Conservation (phyloP, 2,888 invertebrate species). For the Silvanus unidentatus region DNA sequence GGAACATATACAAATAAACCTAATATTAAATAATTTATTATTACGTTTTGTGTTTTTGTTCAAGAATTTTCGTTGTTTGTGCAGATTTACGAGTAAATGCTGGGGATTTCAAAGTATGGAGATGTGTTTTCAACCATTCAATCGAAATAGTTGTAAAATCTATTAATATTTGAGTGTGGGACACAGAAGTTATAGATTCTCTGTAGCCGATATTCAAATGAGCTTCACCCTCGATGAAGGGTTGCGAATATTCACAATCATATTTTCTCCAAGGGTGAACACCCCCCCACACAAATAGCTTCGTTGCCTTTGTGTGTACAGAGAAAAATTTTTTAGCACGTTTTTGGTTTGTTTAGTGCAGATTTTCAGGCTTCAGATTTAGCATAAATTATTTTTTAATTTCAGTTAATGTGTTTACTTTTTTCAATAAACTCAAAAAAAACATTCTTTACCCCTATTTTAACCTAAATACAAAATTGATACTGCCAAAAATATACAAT, state of each 20-base stretch:
- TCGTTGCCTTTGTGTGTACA: constrained; percentile 33
- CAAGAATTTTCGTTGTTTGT: no score
- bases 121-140: no score
- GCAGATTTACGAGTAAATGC: no score
- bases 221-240: constrained; percentile 39
- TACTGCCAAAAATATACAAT: no score
- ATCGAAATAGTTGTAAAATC: constrained; percentile 7
- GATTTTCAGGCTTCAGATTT: constrained; percentile 19
- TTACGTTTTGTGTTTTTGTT: no score
- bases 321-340: constrained; percentile 34
- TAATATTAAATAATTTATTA: no score
- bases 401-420: constrained; percentile 5
- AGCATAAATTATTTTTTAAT: constrained; percentile 27
- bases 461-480: no score
- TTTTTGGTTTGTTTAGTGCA: constrained; percentile 28
- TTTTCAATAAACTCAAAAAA: not conserved
- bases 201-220: constrained; percentile 40
- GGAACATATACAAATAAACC: no score
- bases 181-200: constrained; percentile 34
- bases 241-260: constrained; percentile 42
- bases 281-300: constrained; percentile 29
- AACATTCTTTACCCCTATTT: no score
- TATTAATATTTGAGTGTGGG: constrained; percentile 36
- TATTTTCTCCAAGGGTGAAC: constrained; percentile 43
- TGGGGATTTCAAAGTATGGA: no score